phyloP scores from a whole-genome alignment of 2,797 vertebrate species.

The Valencia hispanica region DNA sequence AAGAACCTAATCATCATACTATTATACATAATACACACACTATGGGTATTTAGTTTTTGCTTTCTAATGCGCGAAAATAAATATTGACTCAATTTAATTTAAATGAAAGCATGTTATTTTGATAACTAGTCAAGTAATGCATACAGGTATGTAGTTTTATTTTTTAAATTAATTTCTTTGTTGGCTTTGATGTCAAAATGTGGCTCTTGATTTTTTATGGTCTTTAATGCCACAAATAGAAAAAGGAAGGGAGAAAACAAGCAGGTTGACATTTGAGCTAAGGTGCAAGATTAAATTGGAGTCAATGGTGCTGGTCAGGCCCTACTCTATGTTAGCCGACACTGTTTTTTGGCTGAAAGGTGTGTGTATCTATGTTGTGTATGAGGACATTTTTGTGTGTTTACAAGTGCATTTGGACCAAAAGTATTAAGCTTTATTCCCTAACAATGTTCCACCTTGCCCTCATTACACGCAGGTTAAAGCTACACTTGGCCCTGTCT shows the following conservation, averaged over 20 bases:
- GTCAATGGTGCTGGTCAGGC: conserved; percentile 76
- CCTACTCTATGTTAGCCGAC: conserved; percentile 64
- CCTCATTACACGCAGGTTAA: conserved; percentile 83
- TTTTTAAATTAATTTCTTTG: not conserved
- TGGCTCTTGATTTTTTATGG: conserved; percentile 27
- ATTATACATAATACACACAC: too few relatives aligned
- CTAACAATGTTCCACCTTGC: conserved; percentile 75
- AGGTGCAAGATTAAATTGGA: conserved; percentile 70
- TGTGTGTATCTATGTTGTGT: conserved; percentile 37
- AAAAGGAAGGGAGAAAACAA: conserved; percentile 37
- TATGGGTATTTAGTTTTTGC: too few relatives aligned
- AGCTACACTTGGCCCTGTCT: conserved; percentile 73
- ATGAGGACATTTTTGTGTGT: conserved; percentile 43
- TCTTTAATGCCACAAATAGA: conserved; percentile 25
- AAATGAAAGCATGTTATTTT: not conserved
- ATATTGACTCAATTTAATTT: too few relatives aligned
- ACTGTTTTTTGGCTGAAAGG: conserved; percentile 61
- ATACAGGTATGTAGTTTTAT: too few relatives aligned
- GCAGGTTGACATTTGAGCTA: conserved; percentile 50
- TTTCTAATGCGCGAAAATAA: too few relatives aligned
- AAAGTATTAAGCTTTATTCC: conserved; percentile 81
- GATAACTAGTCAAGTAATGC: not conserved
- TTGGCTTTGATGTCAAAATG: conserved; percentile 3
- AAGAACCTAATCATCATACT: too few relatives aligned
- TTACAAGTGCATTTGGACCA: conserved; percentile 60